Base-by-base conservation (phyloP, 1,140 invertebrate species). In the Drosophila santomea region DNA sequence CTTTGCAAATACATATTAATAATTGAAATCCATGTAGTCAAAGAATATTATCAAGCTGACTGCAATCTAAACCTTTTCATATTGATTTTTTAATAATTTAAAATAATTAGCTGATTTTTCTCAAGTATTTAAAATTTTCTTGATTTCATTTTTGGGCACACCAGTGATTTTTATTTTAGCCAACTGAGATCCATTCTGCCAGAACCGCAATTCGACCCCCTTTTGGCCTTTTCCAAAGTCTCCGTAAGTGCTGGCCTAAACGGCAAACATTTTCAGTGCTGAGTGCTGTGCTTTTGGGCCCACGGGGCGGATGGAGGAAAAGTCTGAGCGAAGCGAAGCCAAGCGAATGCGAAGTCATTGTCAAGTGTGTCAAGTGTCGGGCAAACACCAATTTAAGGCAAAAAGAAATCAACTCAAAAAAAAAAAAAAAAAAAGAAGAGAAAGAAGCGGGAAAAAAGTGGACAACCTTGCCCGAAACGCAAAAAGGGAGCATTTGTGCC, bases 241-340 rank as follows among this genome's bases (percentile, higher is more conserved):
- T 50, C 28, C 20, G 20, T 71, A 71, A 71, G 66, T 69, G 67
- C 64, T 71, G 64, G 68, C 77, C 77, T 75, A 74, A 80, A 80
- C 78, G 78, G 73, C 71, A 80, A 80, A 80, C 72, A 80, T 80
- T 80, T 80, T 75, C 67, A 64, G 74, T 71, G 77, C 71, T 74
- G 72, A 80, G 77, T 64, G 78, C 76, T 60, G 76, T 57, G 78
- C 77, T 79, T 74, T 78, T 54, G 63, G 66, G 38, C 47, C 45
- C 63, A 56, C 61, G 58, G 52, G 55, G 41, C 36, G 39, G 69
- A 48, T 51, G 77, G 44, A 36, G 59, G 52, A 36, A 56, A 41
- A 55, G 63, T 59, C 35, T 23, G 56, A 44, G 56, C 25, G 44
- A 66, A 78, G 55, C 11, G 77, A 52, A 67, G 44, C 47, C 54